A percentile compares a stretch with the other conserved stretches of the same genome.
Conservation (phyloP, 1,140 invertebrate species). For the Vollenhovia emeryi region DNA sequence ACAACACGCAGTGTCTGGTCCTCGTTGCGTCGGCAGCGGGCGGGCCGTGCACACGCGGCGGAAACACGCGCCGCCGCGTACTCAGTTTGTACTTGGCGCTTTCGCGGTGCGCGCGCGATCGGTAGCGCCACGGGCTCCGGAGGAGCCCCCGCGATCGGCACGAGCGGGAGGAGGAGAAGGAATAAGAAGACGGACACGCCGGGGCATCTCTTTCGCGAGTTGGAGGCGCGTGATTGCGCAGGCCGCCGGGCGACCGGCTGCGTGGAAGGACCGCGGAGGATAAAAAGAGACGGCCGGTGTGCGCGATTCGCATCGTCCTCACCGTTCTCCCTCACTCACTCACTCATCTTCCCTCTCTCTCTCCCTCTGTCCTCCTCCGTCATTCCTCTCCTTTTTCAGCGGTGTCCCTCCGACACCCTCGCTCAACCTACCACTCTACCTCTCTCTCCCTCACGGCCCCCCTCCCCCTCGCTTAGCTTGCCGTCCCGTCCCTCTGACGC, state of each 20-base stretch:
- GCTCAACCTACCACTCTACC: conserved; percentile 60
- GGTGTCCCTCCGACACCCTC: conserved; percentile 70
- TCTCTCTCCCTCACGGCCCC: conserved; percentile 48
- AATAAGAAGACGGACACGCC: background rate
- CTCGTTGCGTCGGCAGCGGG: background rate
- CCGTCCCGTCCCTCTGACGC: conserved; percentile 59
- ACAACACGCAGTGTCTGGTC: background rate
- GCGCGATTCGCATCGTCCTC: conserved; percentile 60
- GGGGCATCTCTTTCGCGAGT: conserved; percentile 40
- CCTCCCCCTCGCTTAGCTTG: conserved; percentile 23
- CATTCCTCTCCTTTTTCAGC: conserved; percentile 67
- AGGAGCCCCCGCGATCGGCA: conserved; percentile 46
- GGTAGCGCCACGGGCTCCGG: conserved; percentile 63
- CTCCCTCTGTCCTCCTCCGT: conserved; percentile 25
- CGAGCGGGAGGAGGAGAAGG: background rate
- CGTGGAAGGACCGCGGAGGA: conserved; percentile 58
- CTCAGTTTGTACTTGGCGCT: conserved; percentile 83
- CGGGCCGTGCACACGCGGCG: conserved; percentile 36
- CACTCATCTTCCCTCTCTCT: background rate
- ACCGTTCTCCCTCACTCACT: conserved; percentile 56
- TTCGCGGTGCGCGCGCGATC: conserved; percentile 68
- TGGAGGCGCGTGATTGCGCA: conserved; percentile 53
- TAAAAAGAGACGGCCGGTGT: conserved; percentile 70
- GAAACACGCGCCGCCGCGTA: conserved; percentile 62
- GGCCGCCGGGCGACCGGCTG: conserved; percentile 37